A percentile compares a stretch with the other conserved stretches of the same genome.
phyloP scores from a whole-genome alignment of 2,888 invertebrate genomes.

The Aphidius colemani region DNA sequence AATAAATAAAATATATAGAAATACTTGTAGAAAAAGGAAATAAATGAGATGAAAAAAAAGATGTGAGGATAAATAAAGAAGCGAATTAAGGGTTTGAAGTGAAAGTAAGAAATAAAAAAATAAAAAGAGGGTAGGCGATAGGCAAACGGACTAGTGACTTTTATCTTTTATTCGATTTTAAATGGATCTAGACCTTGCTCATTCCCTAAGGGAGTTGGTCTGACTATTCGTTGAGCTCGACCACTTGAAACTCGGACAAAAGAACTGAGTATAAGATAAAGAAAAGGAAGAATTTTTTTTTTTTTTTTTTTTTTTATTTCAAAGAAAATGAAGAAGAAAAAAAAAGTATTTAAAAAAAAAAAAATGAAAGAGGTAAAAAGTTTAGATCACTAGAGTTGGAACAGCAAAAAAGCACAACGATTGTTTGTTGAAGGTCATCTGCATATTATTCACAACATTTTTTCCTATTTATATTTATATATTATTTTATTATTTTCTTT shows the following conservation, averaged over 20 bases:
- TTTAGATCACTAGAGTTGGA: too few relatives aligned
- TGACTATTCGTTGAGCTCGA: neutral
- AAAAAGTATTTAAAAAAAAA: slow-evolving; percentile 8
- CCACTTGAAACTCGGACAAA: slow-evolving; percentile 1
- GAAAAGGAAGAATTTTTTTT: neutral
- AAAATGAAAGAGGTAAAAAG: neutral
- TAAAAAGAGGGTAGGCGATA: slow-evolving; percentile 16
- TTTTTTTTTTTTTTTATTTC: neutral
- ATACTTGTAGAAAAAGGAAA: slow-evolving; percentile 1
- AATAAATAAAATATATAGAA: neutral
- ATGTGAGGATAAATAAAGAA: slow-evolving; percentile 8
- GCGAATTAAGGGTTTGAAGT: neutral
- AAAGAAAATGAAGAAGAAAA: neutral
- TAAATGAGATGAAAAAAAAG: neutral
- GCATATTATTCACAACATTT: too few relatives aligned
- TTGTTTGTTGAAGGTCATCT: too few relatives aligned
- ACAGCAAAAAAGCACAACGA: too few relatives aligned
- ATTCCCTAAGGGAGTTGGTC: slow-evolving; percentile 12
- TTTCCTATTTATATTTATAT: too few relatives aligned
- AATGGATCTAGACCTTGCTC: slow-evolving; percentile 34
- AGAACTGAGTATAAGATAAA: neutral
- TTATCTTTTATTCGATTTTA: slow-evolving; percentile 37
- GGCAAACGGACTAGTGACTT: slow-evolving; percentile 23
- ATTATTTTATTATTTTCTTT: too few relatives aligned
- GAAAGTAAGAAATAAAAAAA: slow-evolving; percentile 16